Evolutionary conservation across 2,888 invertebrate genomes (phyloP).

Genomic region (Diploptera punctata): DNA sequence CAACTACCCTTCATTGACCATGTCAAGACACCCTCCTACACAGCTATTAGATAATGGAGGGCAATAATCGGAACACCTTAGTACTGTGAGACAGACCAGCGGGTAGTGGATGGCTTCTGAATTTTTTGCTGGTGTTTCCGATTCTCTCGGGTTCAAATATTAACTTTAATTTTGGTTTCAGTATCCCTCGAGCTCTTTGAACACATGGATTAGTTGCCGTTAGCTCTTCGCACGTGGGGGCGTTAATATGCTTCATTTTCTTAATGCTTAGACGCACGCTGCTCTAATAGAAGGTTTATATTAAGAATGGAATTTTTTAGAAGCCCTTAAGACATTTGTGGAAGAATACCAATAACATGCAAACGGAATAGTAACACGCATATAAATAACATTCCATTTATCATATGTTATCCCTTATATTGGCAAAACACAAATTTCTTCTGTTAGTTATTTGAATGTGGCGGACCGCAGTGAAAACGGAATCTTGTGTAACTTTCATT

Average conservation of each 20-base stretch:
- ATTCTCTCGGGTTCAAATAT: background rate
- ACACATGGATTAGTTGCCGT: background rate
- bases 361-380: background rate
- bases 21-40: background rate
- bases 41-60: background rate
- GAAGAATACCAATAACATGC: background rate
- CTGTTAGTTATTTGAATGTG: too few relatives aligned
- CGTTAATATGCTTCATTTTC: background rate
- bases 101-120: background rate
- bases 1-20: background rate
- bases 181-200: background rate
- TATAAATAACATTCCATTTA: too few relatives aligned
- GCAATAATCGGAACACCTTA: background rate
- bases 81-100: background rate
- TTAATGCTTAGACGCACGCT: background rate
- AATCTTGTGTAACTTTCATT: too few relatives aligned
- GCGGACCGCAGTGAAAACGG: too few relatives aligned
- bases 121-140: background rate
- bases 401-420: too few relatives aligned
- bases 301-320: background rate
- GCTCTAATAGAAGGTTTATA: background rate
- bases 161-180: background rate
- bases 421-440: too few relatives aligned
- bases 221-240: background rate
- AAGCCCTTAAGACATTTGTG: background rate